Conservation (phyloP, 1,140 invertebrate species). For the Mylabris phalerata region DNA sequence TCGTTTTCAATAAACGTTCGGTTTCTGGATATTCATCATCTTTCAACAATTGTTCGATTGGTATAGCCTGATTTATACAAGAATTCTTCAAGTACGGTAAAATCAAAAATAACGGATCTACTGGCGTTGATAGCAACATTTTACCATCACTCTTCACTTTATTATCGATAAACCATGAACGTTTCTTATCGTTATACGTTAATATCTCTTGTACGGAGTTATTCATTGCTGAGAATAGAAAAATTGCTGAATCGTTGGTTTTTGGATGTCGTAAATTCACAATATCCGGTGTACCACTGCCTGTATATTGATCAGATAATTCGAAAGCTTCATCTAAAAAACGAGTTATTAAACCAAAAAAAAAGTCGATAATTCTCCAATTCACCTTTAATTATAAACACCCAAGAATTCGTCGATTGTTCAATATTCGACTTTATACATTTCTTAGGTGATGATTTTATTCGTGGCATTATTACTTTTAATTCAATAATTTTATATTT, state of each 20-base stretch:
- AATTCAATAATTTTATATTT: too few species aligned
- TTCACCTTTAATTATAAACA: slow-evolving; percentile 58
- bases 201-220: slow-evolving; percentile 57
- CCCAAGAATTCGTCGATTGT: slow-evolving; percentile 52
- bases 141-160: slow-evolving; percentile 69
- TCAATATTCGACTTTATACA: slow-evolving; percentile 46
- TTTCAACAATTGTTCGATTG: slow-evolving; percentile 61
- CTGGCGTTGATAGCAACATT: slow-evolving; percentile 60
- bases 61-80: slow-evolving; percentile 53
- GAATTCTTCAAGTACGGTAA: slow-evolving; percentile 51
- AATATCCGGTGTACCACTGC: slow-evolving; percentile 61
- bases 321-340: slow-evolving; percentile 43
- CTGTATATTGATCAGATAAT: slow-evolving; percentile 48
- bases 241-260: slow-evolving; percentile 52
- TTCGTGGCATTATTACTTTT: slow-evolving; percentile 44
- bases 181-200: slow-evolving; percentile 57
- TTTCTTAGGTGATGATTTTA: slow-evolving; percentile 51
- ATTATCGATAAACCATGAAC: slow-evolving; percentile 65
- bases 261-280: slow-evolving; percentile 64
- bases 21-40: slow-evolving; percentile 56
- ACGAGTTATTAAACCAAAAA: slow-evolving; percentile 12
- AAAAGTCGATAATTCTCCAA: slow-evolving; percentile 12
- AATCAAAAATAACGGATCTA: slow-evolving; percentile 62
- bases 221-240: slow-evolving; percentile 53
- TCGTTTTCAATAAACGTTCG: slow-evolving; percentile 43